Evolutionary conservation across 2,797 vertebrate genomes (phyloP), one percentile per base, ranked within the genome.

Genomic region (Micromesistius poutassou): DNA sequence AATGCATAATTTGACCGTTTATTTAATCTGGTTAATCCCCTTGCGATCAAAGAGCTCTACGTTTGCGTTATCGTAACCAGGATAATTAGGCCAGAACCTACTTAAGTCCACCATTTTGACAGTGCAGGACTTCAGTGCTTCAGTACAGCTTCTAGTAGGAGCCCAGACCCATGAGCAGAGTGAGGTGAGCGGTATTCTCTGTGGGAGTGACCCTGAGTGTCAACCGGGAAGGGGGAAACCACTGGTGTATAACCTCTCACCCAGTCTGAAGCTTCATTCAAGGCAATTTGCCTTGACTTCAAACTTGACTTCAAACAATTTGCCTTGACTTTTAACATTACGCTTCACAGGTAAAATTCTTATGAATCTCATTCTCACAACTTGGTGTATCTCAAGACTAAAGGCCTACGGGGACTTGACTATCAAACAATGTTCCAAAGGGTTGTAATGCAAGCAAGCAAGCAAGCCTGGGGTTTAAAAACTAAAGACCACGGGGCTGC

Each of bases 381-480:
- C 12, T 46, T 19, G 42, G 10, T 5, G 5, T 55, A 22, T 55
- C 36, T 38, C 7, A 38, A 38, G 36, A 38, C 36, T 16, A 3
- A 13, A 42, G 40, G 40, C 13, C 40, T 42, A 13, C 10, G 40
- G 13, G 10, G 40, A 38, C 13, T 42, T 42, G 12, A 42, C 13
- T 42, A 13, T 16, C 46, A 22, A 50, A 55, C 46, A 46, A 42
- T 50, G 46, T 22, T 19, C 19, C 46, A 50, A 16, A 50, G 46
- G n/a, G n/a, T n/a, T 3, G 33, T 33, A 22, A n/a, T 12, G 13
- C 19, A 22, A 71, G n/a, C n/a, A n/a, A n/a, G n/a, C n/a, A n/a
- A 77, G 28, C 38, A 82, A 70, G 75, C n/a, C 46, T 1, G 46
- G 46, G 46, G 14, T 55, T 55, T 42, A 42, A 42, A 14, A 55